phyloP scores from a whole-genome alignment of 2,888 invertebrate genomes.

The Cataglyphis cursor region DNA sequence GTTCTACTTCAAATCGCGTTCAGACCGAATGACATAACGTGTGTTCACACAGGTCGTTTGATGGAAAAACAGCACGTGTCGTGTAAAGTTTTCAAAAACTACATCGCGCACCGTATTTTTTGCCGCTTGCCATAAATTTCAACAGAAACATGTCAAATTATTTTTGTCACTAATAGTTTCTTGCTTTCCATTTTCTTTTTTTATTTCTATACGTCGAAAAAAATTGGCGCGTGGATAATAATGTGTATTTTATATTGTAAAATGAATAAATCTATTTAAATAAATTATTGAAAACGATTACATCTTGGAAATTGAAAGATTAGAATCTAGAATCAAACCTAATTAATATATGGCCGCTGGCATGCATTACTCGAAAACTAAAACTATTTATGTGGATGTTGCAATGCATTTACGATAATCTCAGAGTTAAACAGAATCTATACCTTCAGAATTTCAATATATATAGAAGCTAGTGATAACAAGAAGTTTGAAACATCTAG shows the following conservation, averaged over 20 bases:
- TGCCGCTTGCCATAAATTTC: constrained; percentile 5
- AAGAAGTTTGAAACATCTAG: constrained; percentile 10
- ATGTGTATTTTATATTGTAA: not conserved
- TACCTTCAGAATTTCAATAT: constrained; percentile 10
- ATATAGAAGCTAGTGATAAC: constrained; percentile 8
- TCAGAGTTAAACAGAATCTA: constrained; percentile 37
- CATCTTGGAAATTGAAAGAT: not conserved
- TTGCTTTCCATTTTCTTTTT: not conserved
- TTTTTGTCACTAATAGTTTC: not conserved
- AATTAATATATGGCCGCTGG: not conserved
- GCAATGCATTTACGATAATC: constrained; percentile 5
- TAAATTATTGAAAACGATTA: not conserved
- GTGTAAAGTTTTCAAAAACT: not conserved
- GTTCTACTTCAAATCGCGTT: constrained; percentile 1
- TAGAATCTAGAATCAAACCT: not conserved
- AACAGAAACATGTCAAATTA: not conserved
- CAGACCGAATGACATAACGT: not conserved
- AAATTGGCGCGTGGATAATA: not conserved
- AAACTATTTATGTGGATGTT: not conserved
- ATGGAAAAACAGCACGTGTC: constrained; percentile 19
- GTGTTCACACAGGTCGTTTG: constrained; percentile 24
- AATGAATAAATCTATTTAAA: not conserved
- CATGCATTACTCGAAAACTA: not conserved
- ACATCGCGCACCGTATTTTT: not conserved
- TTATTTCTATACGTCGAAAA: too few relatives aligned